A percentile compares a stretch with the other conserved stretches of the same genome.
Conservation (phyloP, 2,888 invertebrate genomes). For the Mystacides longicornis region DNA sequence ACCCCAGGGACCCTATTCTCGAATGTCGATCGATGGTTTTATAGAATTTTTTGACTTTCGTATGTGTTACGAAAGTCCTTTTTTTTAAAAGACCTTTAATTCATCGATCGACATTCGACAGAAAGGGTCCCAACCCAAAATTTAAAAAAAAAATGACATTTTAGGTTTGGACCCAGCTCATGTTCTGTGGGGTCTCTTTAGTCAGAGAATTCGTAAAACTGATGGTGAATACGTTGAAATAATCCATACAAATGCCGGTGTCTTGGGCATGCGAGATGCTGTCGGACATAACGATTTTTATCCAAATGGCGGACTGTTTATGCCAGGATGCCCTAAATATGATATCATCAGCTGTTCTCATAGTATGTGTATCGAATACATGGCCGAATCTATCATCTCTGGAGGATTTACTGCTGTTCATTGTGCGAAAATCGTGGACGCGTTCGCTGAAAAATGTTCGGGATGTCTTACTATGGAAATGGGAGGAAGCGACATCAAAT, state of each 20-base stretch:
- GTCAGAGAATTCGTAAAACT: conserved; percentile 5
- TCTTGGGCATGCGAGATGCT: not conserved
- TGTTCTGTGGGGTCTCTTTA: not conserved
- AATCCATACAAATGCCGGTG: conserved; percentile 3
- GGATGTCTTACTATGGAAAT: not conserved
- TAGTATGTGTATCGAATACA: not conserved
- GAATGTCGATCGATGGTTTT: too few species aligned
- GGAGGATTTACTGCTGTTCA: not conserved
- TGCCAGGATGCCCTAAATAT: conserved; percentile 13
- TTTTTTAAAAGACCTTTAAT: too few species aligned
- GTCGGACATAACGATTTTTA: conserved; percentile 20
- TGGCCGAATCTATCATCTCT: conserved; percentile 7
- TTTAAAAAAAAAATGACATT: too few species aligned
- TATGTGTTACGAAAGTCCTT: too few species aligned
- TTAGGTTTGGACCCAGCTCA: conserved; percentile 9
- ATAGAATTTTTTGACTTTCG: too few species aligned
- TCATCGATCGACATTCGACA: too few species aligned
- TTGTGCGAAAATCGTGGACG: not conserved
- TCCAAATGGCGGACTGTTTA: conserved; percentile 15
- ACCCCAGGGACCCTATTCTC: too few species aligned
- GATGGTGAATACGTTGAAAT: conserved; percentile 11
- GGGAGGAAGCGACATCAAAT: conserved; percentile 4
- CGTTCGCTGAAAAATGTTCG: conserved; percentile 8
- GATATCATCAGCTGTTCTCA: conserved; percentile 22
- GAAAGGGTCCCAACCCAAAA: too few species aligned